Evolutionary conservation across 2,113 vertebrate genomes (phyloP), one percentile per base, ranked within the genome.

Genomic region (Cyprinodon brontotheroides): DNA sequence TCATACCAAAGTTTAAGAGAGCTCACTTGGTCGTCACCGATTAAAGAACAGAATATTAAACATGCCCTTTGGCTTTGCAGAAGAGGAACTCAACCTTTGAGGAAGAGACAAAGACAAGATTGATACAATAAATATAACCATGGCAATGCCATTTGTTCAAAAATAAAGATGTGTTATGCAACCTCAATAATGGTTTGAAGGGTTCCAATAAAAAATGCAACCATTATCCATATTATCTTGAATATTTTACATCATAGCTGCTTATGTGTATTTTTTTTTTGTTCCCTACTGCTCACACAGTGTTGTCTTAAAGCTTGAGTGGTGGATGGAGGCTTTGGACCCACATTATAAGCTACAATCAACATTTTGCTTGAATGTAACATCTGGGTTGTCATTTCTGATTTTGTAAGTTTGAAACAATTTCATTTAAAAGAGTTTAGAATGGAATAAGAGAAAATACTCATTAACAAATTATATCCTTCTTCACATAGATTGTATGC

Each of bases 1-100:
- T 83, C 78, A 80, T 66, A 45, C 69, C 81, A 40, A 84, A 87
- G 74, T 88, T 84, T 73, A 40, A 47, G 79, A 87, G 86, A 77
- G 75, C 43, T 66, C 79, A 84, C 81, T 78, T 69, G 81, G 77
- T 85, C 65, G 63, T 70, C 79, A 73, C 47, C 29, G 75, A 76
- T 80, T 81, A 74, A 87, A 83, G 79, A 68, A 79, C 10, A 13
- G 85, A 86, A 86, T 87, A 91, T 84, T 82, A 91, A 87, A 86
- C 84, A 74, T 45, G 70, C n/a, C 66, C 13, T 12, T 13, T 67
- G 83, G 82, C 74, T 72, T 77, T 40, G 61, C 57, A 61, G 74
- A 80, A 75, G 80, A 77, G 76, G 74, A 61, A 73, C 79, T 38
- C 38, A 57, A 89, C 85, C 87, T 89, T 88, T 89, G 89, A 89